Base-by-base conservation (phyloP, 2,113 vertebrate species). In the Hirundichthys speculiger region DNA sequence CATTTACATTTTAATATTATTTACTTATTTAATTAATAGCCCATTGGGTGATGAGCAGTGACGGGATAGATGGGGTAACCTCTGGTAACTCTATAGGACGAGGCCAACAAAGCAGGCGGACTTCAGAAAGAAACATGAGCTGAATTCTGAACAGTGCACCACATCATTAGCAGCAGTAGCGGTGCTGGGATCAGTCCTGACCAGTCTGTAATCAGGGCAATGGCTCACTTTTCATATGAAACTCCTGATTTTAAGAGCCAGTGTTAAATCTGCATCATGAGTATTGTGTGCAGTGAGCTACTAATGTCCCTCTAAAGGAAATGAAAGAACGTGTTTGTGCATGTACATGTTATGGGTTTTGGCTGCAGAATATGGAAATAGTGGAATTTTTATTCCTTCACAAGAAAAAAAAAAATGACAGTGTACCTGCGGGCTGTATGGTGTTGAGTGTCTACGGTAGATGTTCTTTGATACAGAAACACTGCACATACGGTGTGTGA, bases 1-100 rank as follows among this genome's bases (percentile, higher is more conserved):
- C 7, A 34, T 60, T 57, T 38, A 24, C 11, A 34, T 51, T 52
- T 57, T 30, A 10, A 27, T 30, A 30, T 34, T 3, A 75, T 53
- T 9, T 30, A 10, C 64, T 43, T 16, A 6, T 54, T 25, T 3
- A 27, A 5, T 77, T 55, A 54, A 46, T 58, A 24, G 22, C 10
- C 43, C 20, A 12, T 5, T 1, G 14, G 20, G 21, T 7, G 24
- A 41, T n/a, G 5, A 16, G 51, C 13, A 21, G 24, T 52, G 30
- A 50, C 2, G 18, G 2, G n/a, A 18, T 55, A 2, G 10, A n/a
- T 12, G 48, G 18, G 16, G 15, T 59, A 6, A 45, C 42, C 12
- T 66, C 45, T 24, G 19, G 9, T 42, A 5, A 59, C n/a, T 58
- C 45, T 59, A 6, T 3, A 11, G 14, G 22, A 46, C 10, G 3